phyloP scores from a whole-genome alignment of 2,113 vertebrate species.

The Mesoclemmys tuberculata region DNA sequence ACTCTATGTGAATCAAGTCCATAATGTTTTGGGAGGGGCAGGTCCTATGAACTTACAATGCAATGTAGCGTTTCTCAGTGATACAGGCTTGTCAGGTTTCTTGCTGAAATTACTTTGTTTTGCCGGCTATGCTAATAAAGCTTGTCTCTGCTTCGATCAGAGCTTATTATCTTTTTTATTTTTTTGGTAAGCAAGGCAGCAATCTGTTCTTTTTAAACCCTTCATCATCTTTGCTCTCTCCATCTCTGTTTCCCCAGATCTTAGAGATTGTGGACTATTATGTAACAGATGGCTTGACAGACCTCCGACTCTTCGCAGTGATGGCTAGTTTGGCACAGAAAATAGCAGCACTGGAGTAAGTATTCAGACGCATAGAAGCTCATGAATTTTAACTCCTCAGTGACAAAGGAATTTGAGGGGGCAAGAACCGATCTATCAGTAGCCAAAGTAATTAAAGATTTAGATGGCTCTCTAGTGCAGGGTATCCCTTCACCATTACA shows the following conservation, averaged over 20 bases:
- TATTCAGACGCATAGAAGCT: slow-evolving; percentile 81
- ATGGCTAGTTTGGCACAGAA: slow-evolving; percentile 92
- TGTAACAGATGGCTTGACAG: slow-evolving; percentile 94
- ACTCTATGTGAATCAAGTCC: not conserved
- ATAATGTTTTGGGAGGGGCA: not conserved
- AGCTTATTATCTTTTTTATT: slow-evolving; percentile 71
- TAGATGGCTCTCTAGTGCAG: slow-evolving; percentile 77
- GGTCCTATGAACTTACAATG: slow-evolving; percentile 34
- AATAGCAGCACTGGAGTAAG: slow-evolving; percentile 92
- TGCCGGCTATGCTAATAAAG: slow-evolving; percentile 73
- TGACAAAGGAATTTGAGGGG: slow-evolving; percentile 81
- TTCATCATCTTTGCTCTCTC: slow-evolving; percentile 79
- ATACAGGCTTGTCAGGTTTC: slow-evolving; percentile 60
- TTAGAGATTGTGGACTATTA: slow-evolving; percentile 93
- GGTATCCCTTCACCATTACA: slow-evolving; percentile 67
- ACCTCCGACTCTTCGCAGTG: slow-evolving; percentile 91
- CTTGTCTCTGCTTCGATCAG: slow-evolving; percentile 72
- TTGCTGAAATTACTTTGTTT: slow-evolving; percentile 70
- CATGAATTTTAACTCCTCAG: slow-evolving; percentile 84
- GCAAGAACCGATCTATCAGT: slow-evolving; percentile 83
- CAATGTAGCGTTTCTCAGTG: slow-evolving; percentile 32
- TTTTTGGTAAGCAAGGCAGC: slow-evolving; percentile 69
- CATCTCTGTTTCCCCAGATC: slow-evolving; percentile 84
- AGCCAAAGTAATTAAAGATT: slow-evolving; percentile 83
- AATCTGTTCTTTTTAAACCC: slow-evolving; percentile 83